These are phyloP conservation scores for Apolygus lucorum DNA, from an alignment of 1,140 invertebrate species.

Conservation along the genomic window DNA sequence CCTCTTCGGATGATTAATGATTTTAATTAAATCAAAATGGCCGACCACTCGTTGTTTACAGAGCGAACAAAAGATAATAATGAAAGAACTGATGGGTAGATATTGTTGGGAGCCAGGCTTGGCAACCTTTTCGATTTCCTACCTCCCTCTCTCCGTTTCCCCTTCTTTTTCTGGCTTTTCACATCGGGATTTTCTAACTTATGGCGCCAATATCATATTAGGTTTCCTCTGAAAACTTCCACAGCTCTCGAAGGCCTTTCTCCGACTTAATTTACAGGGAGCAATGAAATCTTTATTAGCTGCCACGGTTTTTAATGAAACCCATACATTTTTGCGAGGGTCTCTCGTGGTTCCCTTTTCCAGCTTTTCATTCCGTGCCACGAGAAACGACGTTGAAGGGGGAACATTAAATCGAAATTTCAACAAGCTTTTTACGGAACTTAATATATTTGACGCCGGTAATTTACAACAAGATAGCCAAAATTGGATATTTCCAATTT, in stretches of 20 bases:
- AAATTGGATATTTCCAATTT: no score
- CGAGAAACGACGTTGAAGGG: not conserved
- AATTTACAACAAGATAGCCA: no score
- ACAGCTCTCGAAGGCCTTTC: not conserved
- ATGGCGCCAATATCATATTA: slow-evolving; percentile 9
- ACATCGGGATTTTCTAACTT: slow-evolving; percentile 5
- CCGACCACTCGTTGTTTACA: slow-evolving; percentile 16
- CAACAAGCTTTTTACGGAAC: no score
- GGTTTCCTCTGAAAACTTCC: slow-evolving; percentile 1
- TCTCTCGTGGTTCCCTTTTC: no score
- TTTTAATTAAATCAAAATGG: slow-evolving; percentile 17
- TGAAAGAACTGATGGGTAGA: slow-evolving; percentile 16
- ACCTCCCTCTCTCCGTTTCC: not conserved
- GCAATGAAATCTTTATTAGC: slow-evolving; percentile 8
- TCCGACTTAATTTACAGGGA: not conserved
- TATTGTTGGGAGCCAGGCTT: not conserved
- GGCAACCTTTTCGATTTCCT: no score
- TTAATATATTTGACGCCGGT: no score
- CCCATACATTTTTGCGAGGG: slow-evolving; percentile 4
- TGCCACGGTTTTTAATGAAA: slow-evolving; percentile 7
- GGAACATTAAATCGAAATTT: not conserved
- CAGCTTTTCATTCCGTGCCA: not conserved
- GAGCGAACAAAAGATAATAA: slow-evolving; percentile 16
- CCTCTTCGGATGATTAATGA: not conserved
- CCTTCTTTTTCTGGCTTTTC: not conserved